Conservation (phyloP, 2,797 vertebrate species). For the Sebastes melanostomus region DNA sequence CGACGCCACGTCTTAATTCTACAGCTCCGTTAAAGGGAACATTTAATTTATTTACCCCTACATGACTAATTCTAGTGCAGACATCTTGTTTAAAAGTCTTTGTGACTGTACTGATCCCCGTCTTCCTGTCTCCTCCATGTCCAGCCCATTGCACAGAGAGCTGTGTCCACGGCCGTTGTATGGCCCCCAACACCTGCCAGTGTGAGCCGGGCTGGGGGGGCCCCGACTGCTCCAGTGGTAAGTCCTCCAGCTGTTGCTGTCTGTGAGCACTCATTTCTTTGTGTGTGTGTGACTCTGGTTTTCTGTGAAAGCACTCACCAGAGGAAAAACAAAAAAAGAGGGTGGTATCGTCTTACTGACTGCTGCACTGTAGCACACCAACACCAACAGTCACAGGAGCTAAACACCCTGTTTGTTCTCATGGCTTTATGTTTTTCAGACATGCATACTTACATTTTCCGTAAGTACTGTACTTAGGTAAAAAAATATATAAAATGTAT, state of each 20-base stretch:
- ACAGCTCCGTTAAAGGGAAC: background rate
- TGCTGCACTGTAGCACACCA: background rate
- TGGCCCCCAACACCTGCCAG: conserved; percentile 98
- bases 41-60: background rate
- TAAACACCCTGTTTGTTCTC: background rate
- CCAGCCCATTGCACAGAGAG: conserved; percentile 94
- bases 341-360: conserved; percentile 42
- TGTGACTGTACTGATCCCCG: conserved; percentile 4
- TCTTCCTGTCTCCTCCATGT: conserved; percentile 50
- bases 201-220: conserved; percentile 99
- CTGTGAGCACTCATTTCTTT: conserved; percentile 40
- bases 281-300: conserved; percentile 25
- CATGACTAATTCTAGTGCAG: background rate
- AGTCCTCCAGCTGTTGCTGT: conserved; percentile 86
- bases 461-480: background rate
- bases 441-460: background rate
- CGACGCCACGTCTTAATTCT: background rate
- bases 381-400: background rate
- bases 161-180: conserved; percentile 94
- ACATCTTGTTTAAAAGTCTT: background rate
- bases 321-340: conserved; percentile 30
- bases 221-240: conserved; percentile 96
- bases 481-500: background rate
- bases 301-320: conserved; percentile 47
- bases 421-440: background rate